Evolutionary conservation across 1,140 invertebrate genomes (phyloP).

Genomic region (Drosophila burlai): DNA sequence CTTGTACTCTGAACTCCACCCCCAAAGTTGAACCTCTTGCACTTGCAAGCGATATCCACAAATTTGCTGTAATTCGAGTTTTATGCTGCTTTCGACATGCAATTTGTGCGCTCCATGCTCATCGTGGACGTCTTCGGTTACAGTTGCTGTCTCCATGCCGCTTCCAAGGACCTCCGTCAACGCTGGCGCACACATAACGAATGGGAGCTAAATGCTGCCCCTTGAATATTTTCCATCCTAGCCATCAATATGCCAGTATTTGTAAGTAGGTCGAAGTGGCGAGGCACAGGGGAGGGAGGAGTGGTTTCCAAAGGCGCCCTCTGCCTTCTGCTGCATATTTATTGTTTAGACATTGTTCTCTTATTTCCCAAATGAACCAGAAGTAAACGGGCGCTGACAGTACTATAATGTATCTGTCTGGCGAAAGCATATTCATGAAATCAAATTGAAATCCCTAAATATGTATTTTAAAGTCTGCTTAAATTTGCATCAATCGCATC

Average conservation of each 20-base stretch:
- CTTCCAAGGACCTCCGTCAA: slow-evolving; percentile 28
- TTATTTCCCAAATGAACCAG: slow-evolving; percentile 34
- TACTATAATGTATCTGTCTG: slow-evolving; percentile 23
- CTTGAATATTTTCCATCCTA: slow-evolving; percentile 60
- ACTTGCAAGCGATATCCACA: slow-evolving; percentile 46
- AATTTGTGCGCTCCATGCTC: slow-evolving; percentile 62
- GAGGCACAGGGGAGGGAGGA: not conserved
- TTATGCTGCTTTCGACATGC: slow-evolving; percentile 77
- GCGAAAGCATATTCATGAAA: slow-evolving; percentile 6
- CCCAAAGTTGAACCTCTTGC: slow-evolving; percentile 2
- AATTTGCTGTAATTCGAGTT: slow-evolving; percentile 76
- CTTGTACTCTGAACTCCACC: not conserved
- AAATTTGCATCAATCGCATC: slow-evolving; percentile 17
- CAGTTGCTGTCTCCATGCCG: slow-evolving; percentile 32
- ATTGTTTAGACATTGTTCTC: slow-evolving; percentile 54
- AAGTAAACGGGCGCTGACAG: slow-evolving; percentile 39
- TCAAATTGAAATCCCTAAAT: not conserved
- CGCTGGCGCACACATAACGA: slow-evolving; percentile 53
- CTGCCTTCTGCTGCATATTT: slow-evolving; percentile 39
- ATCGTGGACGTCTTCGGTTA: slow-evolving; percentile 61
- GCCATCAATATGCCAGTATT: slow-evolving; percentile 63
- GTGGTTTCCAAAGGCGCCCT: slow-evolving; percentile 6
- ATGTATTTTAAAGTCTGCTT: not conserved
- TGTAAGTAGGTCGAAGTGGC: slow-evolving; percentile 56
- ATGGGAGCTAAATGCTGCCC: slow-evolving; percentile 59